Percentiles rank a stretch among this genome's conserved stretches.
Conservation (phyloP, 2,113 vertebrate genomes). For the Thamnaconus septentrionalis region DNA sequence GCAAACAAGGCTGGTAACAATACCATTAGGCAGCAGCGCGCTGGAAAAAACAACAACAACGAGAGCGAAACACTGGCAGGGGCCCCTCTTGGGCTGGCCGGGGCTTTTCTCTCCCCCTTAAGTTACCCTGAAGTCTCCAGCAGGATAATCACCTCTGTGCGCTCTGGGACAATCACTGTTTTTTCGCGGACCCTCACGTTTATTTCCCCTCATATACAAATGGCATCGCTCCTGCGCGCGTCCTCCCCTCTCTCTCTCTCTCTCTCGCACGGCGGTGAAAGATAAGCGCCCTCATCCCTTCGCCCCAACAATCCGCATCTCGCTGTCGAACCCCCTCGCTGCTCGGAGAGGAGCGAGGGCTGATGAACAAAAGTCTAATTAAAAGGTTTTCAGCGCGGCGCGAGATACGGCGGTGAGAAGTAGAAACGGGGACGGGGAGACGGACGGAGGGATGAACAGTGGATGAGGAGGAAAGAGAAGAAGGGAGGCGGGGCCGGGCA, state of each 20-base stretch:
- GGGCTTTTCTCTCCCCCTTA: conserved; percentile 39
- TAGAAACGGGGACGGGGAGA: conserved; percentile 3
- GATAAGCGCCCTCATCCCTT: conserved; percentile 61
- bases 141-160: conserved; percentile 56
- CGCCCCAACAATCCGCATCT: conserved; percentile 52
- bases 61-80: conserved; percentile 18
- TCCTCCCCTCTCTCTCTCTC: conserved; percentile 49
- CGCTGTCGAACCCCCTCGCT: conserved; percentile 45
- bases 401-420: conserved; percentile 51
- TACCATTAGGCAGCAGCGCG: conserved; percentile 23
- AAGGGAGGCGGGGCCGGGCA: conserved; percentile 24
- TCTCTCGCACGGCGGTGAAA: conserved; percentile 39
- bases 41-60: conserved; percentile 17
- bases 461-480: conserved; percentile 14
- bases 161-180: conserved; percentile 32
- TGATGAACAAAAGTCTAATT: conserved; percentile 67
- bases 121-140: conserved; percentile 50
- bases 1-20: conserved; percentile 25
- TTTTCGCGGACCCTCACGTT: conserved; percentile 34
- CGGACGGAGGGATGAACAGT: conserved; percentile 65
- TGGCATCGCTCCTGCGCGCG: conserved; percentile 44
- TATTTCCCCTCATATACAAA: conserved; percentile 49
- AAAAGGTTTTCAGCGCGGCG: conserved; percentile 64
- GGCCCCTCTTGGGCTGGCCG: conserved; percentile 24
- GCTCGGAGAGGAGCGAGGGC: conserved; percentile 57